phyloP scores from a whole-genome alignment of 2,888 invertebrate species.

The Macropis europaea region DNA sequence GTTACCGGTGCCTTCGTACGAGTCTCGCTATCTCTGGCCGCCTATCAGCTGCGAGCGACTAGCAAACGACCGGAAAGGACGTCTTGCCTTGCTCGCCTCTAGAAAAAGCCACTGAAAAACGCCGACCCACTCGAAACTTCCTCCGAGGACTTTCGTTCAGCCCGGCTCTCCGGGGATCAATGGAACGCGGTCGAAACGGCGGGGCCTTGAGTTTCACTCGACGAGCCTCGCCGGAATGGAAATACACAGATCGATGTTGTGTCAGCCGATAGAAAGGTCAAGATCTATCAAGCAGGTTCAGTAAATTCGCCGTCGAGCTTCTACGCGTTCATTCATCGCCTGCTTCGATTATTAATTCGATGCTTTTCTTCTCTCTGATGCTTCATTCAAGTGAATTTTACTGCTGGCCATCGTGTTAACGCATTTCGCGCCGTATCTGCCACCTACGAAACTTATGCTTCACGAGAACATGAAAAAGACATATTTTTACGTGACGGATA shows the following conservation, averaged over 20 bases:
- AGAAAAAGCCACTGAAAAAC: neutral
- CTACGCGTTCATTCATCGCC: conserved; percentile 25
- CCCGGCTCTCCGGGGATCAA: neutral
- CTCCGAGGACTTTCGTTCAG: neutral
- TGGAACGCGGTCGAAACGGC: conserved; percentile 1
- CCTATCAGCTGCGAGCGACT: conserved; percentile 69
- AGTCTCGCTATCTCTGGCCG: conserved; percentile 69
- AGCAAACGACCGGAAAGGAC: conserved; percentile 55
- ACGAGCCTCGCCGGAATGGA: conserved; percentile 9
- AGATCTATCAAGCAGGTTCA: conserved; percentile 42
- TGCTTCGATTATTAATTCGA: too few relatives aligned
- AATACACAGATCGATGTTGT: conserved; percentile 4
- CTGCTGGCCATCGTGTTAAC: too few relatives aligned
- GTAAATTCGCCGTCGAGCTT: conserved; percentile 30
- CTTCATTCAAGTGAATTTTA: too few relatives aligned
- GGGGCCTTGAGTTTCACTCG: neutral
- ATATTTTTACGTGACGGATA: too few relatives aligned
- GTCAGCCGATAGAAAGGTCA: conserved; percentile 31
- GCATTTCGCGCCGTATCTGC: too few relatives aligned
- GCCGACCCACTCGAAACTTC: conserved; percentile 3
- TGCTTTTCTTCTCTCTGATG: too few relatives aligned
- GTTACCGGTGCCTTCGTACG: conserved; percentile 73
- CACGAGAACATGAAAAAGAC: too few relatives aligned
- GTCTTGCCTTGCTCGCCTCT: conserved; percentile 21
- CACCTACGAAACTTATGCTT: too few relatives aligned